phyloP scores from a whole-genome alignment of 2,888 invertebrate species.

The Syrista parreyssii region DNA sequence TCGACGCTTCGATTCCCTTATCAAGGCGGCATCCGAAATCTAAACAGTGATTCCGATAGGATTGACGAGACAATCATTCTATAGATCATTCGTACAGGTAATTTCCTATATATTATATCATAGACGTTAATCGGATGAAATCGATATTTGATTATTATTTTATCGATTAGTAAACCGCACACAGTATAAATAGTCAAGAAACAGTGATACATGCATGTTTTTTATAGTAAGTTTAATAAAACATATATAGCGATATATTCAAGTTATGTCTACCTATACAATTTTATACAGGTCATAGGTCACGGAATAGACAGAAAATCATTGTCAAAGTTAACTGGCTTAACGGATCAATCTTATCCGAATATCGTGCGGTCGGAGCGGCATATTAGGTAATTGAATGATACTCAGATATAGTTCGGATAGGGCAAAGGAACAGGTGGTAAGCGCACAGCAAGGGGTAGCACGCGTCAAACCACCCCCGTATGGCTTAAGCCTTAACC shows the following conservation, averaged over 20 bases:
- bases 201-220: neutral
- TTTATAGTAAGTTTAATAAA: neutral
- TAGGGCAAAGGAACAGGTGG: constrained; percentile 55
- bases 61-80: neutral
- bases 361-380: constrained; percentile 14
- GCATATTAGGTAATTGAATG: constrained; percentile 33
- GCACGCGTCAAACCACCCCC: constrained; percentile 58
- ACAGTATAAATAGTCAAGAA: neutral
- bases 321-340: constrained; percentile 16
- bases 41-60: constrained; percentile 1
- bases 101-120: neutral
- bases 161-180: neutral
- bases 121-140: neutral
- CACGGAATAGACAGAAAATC: neutral
- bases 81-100: neutral
- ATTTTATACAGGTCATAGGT: constrained; percentile 2
- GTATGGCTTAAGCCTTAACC: constrained; percentile 33
- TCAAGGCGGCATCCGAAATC: constrained; percentile 15
- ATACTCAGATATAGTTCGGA: constrained; percentile 17
- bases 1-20: constrained; percentile 25
- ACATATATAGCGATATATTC: too few relatives aligned
- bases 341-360: constrained; percentile 25
- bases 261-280: neutral
- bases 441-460: constrained; percentile 55
- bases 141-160: neutral